These are phyloP conservation scores for Tinea pellionella DNA, from an alignment of 2,888 invertebrate genomes.

Conservation along the genomic window DNA sequence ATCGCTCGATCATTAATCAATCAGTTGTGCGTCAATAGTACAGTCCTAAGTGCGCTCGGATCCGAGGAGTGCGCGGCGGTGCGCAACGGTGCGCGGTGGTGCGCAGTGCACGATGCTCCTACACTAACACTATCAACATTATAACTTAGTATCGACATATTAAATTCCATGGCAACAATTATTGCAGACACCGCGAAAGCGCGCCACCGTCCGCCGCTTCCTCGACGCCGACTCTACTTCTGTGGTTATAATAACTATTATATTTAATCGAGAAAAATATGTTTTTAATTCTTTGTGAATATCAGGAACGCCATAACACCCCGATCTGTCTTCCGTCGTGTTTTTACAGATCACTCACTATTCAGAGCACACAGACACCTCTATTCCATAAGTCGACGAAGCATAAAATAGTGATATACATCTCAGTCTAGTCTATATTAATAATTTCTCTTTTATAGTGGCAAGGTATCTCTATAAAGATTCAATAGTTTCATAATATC, in stretches of 20 bases:
- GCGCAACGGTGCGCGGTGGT: slow-evolving; percentile 11
- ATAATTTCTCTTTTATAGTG: slow-evolving; percentile 58
- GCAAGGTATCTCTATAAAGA: slow-evolving; percentile 69
- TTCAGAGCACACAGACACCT: too few relatives aligned
- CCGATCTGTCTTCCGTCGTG: slow-evolving; percentile 28
- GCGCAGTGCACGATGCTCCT: background rate
- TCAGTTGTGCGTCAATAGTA: slow-evolving; percentile 51
- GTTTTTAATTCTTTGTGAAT: background rate
- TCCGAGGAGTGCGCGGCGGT: slow-evolving; percentile 7
- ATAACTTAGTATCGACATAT: slow-evolving; percentile 5
- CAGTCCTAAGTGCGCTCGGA: slow-evolving; percentile 13
- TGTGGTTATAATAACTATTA: slow-evolving; percentile 38
- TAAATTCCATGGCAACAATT: slow-evolving; percentile 11
- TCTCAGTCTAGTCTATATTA: slow-evolving; percentile 70
- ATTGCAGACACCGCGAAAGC: slow-evolving; percentile 9
- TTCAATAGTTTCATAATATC: slow-evolving; percentile 58
- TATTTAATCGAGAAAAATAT: slow-evolving; percentile 19
- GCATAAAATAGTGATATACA: slow-evolving; percentile 70
- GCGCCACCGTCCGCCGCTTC: slow-evolving; percentile 23
- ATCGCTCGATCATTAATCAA: slow-evolving; percentile 41
- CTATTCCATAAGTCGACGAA: slow-evolving; percentile 62
- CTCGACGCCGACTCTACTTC: slow-evolving; percentile 42
- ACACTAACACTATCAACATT: background rate
- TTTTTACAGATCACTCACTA: slow-evolving; percentile 20
- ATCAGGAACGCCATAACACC: slow-evolving; percentile 42